A percentile compares a stretch with the other conserved stretches of the same genome.
Evolutionary conservation across 2,113 vertebrate species (phyloP).

Genomic region (Strigops habroptila): DNA sequence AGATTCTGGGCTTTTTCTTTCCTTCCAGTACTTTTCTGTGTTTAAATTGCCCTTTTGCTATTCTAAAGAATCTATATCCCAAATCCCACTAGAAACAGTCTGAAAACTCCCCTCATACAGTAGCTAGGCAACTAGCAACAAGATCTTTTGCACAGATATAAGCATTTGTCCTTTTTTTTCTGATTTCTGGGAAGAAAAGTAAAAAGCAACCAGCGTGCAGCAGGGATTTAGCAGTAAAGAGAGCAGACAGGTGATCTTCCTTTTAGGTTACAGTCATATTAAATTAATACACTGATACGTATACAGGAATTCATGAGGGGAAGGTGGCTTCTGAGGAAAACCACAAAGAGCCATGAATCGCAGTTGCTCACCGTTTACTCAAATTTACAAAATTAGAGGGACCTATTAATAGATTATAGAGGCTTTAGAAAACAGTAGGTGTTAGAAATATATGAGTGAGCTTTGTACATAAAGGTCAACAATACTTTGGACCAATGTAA

Average conservation of each 20-base stretch:
- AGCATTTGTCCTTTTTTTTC: background rate
- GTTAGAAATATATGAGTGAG: background rate
- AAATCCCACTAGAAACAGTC: background rate
- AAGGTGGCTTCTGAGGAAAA: background rate
- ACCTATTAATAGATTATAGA: background rate
- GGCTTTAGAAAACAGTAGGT: background rate
- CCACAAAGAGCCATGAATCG: background rate
- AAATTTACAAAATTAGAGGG: background rate
- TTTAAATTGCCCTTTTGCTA: background rate
- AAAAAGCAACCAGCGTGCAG: background rate
- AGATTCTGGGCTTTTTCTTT: background rate
- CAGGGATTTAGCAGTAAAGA: background rate
- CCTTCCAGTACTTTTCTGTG: background rate
- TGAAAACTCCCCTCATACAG: background rate
- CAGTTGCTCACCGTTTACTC: background rate
- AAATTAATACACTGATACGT: background rate
- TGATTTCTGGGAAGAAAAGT: background rate
- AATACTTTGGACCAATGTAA: background rate
- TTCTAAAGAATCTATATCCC: background rate
- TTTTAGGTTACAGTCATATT: background rate
- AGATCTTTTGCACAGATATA: background rate
- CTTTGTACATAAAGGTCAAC: background rate
- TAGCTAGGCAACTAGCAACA: slow-evolving; percentile 23
- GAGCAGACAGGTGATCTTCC: background rate
- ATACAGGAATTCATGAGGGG: background rate